Base-by-base conservation (phyloP, 2,888 invertebrate species). In the Phyllotreta cruciferae region DNA sequence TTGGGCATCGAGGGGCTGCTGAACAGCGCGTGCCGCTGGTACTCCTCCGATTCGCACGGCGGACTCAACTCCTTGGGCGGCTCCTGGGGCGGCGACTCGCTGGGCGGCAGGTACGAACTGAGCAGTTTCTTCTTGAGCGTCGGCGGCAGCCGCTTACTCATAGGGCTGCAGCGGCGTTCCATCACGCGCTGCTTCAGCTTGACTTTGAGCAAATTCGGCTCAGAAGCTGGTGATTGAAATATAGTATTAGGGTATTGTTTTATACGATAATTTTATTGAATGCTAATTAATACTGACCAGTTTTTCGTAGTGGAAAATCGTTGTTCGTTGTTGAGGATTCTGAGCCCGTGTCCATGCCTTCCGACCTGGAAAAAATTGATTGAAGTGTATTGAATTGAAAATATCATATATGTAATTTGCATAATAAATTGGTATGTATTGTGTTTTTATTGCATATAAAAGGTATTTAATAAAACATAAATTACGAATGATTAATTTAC, bases 1-100 rank as follows among this genome's bases (percentile, higher is more conserved):
- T 97, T 97, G 77, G 97, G 97, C 91, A 97, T 90, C 76, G 96
- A 96, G 62, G 96, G 96, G 75, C 95, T 95, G 74, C 94, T 94
- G 85, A 96, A 96, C 67, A 96, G 87, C 66, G 91, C 79, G 67
- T 79, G 79, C 44, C 80, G 74, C 64, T 87, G 87, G 82, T 93
- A 92, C 78, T 90, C 90, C 82, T 67, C 67, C 81, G 87, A 75
- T 64, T 79, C 79, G 72, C 80, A 80, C 1, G 80, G 80, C 83
- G 76, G 91, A 82, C 82, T 92, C 87, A 82, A 74, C 72, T 81
- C 81, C 72, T 81, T 80, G 45, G 79, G 79, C 52, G 79, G 79
- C 68, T 78, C 79, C 66, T 78, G 79, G 11, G 80, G 80, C 84
- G 90, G 82, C 84, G 90, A 84, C 83, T 92, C 82, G 84, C 88